Percentiles rank a stretch among this genome's conserved stretches.
These are phyloP conservation scores for Synergus laeviventris DNA, from an alignment of 2,888 invertebrate species.

Conservation along the genomic window DNA sequence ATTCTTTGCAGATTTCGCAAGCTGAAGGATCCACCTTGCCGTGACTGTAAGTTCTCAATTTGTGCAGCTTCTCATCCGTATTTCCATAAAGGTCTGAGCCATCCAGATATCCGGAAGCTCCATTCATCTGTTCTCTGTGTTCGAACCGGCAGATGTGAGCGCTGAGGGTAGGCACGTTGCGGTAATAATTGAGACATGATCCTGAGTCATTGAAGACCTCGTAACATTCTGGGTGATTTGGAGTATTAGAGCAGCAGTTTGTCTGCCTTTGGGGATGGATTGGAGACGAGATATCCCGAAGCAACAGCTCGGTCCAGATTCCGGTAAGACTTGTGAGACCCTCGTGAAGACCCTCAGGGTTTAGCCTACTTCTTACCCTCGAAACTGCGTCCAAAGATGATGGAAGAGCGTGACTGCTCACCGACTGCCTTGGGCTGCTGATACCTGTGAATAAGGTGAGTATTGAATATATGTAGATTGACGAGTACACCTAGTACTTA, in stretches of 20 bases:
- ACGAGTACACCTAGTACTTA: background rate
- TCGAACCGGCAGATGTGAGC: conserved; percentile 75
- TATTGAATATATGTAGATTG: conserved; percentile 14
- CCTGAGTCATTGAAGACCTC: conserved; percentile 67
- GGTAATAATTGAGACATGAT: conserved; percentile 82
- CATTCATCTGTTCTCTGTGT: conserved; percentile 89
- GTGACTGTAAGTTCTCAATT: conserved; percentile 83
- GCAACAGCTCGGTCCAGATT: conserved; percentile 87
- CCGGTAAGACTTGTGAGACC: conserved; percentile 87
- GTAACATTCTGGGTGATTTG: conserved; percentile 78
- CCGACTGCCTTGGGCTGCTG: conserved; percentile 77
- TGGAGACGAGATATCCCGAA: conserved; percentile 84
- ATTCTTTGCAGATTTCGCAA: conserved; percentile 80
- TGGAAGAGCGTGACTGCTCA: conserved; percentile 80
- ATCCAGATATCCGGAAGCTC: conserved; percentile 89
- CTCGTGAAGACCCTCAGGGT: conserved; percentile 80
- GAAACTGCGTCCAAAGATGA: conserved; percentile 80
- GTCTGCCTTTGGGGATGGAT: conserved; percentile 77
- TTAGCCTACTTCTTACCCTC: conserved; percentile 75
- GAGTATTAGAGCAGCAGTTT: conserved; percentile 65
- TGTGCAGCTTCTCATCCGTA: conserved; percentile 84
- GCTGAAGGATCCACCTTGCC: conserved; percentile 84
- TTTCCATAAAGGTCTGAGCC: conserved; percentile 90
- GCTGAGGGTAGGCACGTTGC: conserved; percentile 80
- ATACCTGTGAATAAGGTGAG: conserved; percentile 69